Evolutionary conservation across 1,140 invertebrate species (phyloP), one percentile per base, ranked within the genome.

Genomic region (Sipha flava): DNA sequence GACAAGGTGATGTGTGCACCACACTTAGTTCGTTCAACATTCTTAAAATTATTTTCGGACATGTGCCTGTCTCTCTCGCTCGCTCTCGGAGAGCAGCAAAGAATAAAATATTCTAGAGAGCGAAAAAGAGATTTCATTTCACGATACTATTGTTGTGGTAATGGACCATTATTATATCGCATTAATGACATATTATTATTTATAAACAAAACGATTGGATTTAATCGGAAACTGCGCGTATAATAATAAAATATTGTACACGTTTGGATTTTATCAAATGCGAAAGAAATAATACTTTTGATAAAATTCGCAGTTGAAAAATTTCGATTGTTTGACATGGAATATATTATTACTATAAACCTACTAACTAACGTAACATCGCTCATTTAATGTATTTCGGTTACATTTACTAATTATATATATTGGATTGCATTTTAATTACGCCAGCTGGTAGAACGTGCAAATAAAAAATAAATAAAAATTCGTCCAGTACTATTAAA

Each of bases 91-190:
- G n/a, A n/a, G n/a, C n/a, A 21, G 23, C n/a, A 64, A 21, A 37
- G 7, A 9, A 6, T 9, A 37, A 64, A 40, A 1, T 21, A 4
- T 43, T 43, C 10, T 34, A 31, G 9, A 14, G n/a, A n/a, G n/a
- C n/a, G n/a, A n/a, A n/a, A n/a, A 14, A 64, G 37, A 23, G 62
- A 66, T 66, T 37, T 66, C 31, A n/a, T 66, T 40, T 62, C 31
- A 62, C 57, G 57, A 62, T 66, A 66, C 62, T 34, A 66, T 66
- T 66, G 62, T 66, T 66, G n/a, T 64, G n/a, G n/a, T 31, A 37
- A 66, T 66, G 40, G 9, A 16, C 34, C 62, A 37, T 66, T 66
- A 66, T 23, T 21, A 37, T 64, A 66, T 37, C 1, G 34, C n/a
- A 66, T 40, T 66, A 21, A 66, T 40, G 62, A 66, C 34, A 37